Percentiles rank a stretch among this genome's conserved stretches.
These are phyloP conservation scores for Eupeodes latifasciatus DNA, from an alignment of 2,888 invertebrate species.

Conservation along the genomic window DNA sequence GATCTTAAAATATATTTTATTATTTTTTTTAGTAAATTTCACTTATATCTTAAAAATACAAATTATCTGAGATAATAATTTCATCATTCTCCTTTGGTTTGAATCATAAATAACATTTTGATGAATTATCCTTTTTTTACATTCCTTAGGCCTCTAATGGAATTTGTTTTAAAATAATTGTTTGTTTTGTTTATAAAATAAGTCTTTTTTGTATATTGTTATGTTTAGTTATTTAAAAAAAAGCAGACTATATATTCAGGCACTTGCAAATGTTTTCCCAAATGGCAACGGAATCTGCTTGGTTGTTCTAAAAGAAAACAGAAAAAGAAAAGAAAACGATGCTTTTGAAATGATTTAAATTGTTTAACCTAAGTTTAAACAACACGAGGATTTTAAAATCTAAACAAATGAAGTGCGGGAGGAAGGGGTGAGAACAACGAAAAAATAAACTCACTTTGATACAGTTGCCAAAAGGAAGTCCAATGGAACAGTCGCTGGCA, in stretches of 20 bases:
- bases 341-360: constrained; percentile 4
- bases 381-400: not conserved
- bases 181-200: constrained; percentile 1
- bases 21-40: not conserved
- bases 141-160: not conserved
- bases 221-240: constrained; percentile 1
- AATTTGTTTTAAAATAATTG: constrained; percentile 7
- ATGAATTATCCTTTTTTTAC: not conserved
- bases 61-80: constrained; percentile 17
- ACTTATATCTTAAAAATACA: constrained; percentile 2
- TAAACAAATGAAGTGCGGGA: not conserved
- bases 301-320: constrained; percentile 78
- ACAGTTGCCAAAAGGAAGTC: constrained; percentile 94
- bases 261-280: constrained; percentile 80
- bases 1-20: not conserved
- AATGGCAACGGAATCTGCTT: constrained; percentile 79
- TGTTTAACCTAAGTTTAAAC: not conserved
- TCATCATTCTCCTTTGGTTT: constrained; percentile 47
- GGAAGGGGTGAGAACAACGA: not conserved
- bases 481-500: constrained; percentile 94
- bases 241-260: constrained; percentile 61
- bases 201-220: constrained; percentile 3
- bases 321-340: constrained; percentile 53
- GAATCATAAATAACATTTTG: not conserved
- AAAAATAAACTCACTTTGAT: constrained; percentile 89